Percentiles rank a stretch among this genome's conserved stretches.
Conservation (phyloP, 2,797 vertebrate genomes). For the Sarcophilus harrisii region DNA sequence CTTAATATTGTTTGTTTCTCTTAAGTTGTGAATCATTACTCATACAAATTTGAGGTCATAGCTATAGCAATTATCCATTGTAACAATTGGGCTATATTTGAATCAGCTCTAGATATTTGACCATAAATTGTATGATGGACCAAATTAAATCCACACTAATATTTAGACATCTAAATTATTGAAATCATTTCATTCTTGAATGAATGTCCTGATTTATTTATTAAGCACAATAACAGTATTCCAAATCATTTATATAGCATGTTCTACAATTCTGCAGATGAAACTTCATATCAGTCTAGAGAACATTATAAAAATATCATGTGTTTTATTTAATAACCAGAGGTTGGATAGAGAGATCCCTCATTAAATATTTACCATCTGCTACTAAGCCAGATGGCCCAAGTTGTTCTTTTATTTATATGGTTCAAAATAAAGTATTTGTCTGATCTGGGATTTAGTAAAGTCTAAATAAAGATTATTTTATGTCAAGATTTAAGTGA, state of each 20-base stretch:
- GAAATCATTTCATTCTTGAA: conserved; percentile 66
- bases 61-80: not conserved
- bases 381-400: conserved; percentile 72
- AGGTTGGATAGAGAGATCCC: conserved; percentile 58
- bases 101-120: conserved; percentile 53
- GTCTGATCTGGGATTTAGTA: conserved; percentile 23
- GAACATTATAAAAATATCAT: conserved; percentile 58
- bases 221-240: conserved; percentile 63
- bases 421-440: conserved; percentile 43
- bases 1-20: conserved; percentile 20
- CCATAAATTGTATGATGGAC: conserved; percentile 44
- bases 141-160: conserved; percentile 39
- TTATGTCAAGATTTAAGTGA: conserved; percentile 1
- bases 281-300: conserved; percentile 64
- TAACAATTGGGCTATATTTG: conserved; percentile 44
- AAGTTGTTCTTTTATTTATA: conserved; percentile 58
- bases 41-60: conserved; percentile 44
- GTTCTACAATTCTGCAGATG: conserved; percentile 44
- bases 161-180: conserved; percentile 63
- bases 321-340: conserved; percentile 75
- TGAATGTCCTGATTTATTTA: conserved; percentile 66
- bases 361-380: conserved; percentile 80
- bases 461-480: not conserved
- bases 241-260: conserved; percentile 48
- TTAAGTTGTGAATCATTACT: conserved; percentile 23